Conservation (phyloP, 1,140 invertebrate species). For the Bombus pyrosoma region DNA sequence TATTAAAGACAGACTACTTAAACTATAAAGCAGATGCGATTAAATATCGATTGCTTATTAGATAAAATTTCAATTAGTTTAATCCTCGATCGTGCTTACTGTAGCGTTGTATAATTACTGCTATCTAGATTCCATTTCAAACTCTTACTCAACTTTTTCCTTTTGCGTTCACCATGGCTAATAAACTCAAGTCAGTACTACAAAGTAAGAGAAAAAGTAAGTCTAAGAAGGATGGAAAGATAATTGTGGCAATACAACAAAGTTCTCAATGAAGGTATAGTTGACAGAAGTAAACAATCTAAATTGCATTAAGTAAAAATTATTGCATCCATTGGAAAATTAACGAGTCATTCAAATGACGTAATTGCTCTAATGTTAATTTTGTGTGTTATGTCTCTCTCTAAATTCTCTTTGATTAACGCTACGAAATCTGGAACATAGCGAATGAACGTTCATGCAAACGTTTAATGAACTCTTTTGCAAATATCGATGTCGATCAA, state of each 20-base stretch:
- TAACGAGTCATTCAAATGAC: background rate
- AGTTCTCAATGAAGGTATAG: background rate
- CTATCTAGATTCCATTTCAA: background rate
- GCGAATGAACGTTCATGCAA: too few species aligned
- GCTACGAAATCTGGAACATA: too few species aligned
- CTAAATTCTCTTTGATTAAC: too few species aligned
- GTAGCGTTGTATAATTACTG: background rate
- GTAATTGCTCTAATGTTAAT: background rate
- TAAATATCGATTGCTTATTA: background rate
- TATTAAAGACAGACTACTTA: background rate
- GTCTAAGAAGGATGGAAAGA: background rate
- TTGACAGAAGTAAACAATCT: background rate
- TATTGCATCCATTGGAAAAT: background rate
- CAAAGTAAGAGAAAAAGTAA: background rate
- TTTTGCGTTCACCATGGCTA: background rate
- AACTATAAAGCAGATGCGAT: background rate
- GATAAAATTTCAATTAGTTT: background rate
- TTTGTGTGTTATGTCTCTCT: background rate
- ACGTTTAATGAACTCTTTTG: too few species aligned
- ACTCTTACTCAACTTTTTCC: background rate
- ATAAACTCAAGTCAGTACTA: background rate
- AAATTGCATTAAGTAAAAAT: background rate
- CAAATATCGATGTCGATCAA: background rate
- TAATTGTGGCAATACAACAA: background rate
- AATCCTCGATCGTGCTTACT: background rate